Base-by-base conservation (phyloP, 2,888 invertebrate species). In the Spatulosminthurus flaviceps region DNA sequence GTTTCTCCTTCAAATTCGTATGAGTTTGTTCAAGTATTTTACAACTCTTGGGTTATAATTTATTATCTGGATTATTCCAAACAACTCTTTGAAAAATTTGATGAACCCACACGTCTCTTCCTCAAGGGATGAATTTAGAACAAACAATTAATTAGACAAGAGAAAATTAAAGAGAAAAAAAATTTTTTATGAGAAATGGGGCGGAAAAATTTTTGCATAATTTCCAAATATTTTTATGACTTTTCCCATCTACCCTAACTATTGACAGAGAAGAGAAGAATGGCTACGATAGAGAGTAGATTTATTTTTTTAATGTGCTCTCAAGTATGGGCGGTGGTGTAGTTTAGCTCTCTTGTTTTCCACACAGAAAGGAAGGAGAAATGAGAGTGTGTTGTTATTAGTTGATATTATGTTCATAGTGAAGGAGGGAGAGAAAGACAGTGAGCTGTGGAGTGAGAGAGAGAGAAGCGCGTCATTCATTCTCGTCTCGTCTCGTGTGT, bases 401-500 rank as follows among this genome's bases (percentile, higher is more conserved):
- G 51, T 51, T 51, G 51, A 19, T 51, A 51, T 51, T 51, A 51
- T 16, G 16, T 51, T 19, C 4, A 51, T 11, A 70, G 29, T 11
- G 2, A 16, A 29, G 29, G 34, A 70, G 70, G 24, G 51, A 2
- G 29, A 26, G 4, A 61, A 28, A 75, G 75, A 24, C 61, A 21
- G n/a, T 26, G 29, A 29, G 51, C 16, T 13, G 51, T 11, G 16
- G 51, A 51, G 51, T 11, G 51, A n/a, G n/a, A n/a, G 19, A 51
- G 51, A 51, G 51, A 51, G 51, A 13, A 51, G 51, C 19, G 19
- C 71, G 70, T 78, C 84, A 81, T 81, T 84, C 84, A 82, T 81
- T 82, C 84, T 83, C 82, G 81, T 82, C 84, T 83, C 80, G 81
- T 83, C 82, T 77, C 70, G 74, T 79, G 79, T 82, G 83, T 82